These are phyloP conservation scores for Holacanthella duospinosa DNA, from an alignment of 2,888 invertebrate genomes.

Conservation along the genomic window DNA sequence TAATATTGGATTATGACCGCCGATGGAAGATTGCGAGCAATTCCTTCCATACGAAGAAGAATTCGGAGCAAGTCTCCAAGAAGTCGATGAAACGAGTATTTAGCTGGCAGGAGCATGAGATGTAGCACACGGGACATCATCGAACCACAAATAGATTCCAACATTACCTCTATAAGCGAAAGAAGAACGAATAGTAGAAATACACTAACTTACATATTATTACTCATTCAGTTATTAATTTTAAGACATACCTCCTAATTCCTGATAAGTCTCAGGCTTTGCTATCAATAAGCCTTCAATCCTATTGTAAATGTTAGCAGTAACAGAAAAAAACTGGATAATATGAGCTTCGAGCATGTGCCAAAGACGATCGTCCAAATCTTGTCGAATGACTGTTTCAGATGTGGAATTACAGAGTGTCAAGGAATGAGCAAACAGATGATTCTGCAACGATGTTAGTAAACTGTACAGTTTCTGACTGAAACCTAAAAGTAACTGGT, in stretches of 20 bases:
- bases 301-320: constrained; percentile 21
- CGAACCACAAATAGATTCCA: constrained; percentile 49
- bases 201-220: neutral
- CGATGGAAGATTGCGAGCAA: constrained; percentile 27
- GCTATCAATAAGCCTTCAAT: constrained; percentile 17
- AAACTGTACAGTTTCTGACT: constrained; percentile 44
- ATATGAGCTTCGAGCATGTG: constrained; percentile 17
- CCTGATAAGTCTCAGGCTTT: constrained; percentile 16
- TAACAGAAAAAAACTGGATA: constrained; percentile 11
- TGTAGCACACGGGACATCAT: constrained; percentile 51
- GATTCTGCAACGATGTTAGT: constrained; percentile 51
- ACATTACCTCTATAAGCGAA: constrained; percentile 44
- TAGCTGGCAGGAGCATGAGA: constrained; percentile 48
- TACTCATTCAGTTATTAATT: neutral
- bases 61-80: constrained; percentile 41
- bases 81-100: constrained; percentile 26
- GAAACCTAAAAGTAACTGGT: neutral
- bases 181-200: constrained; percentile 2
- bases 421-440: constrained; percentile 47
- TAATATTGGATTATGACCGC: constrained; percentile 26
- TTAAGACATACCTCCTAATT: constrained; percentile 17
- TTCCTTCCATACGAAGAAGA: constrained; percentile 39
- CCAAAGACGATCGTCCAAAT: constrained; percentile 15
- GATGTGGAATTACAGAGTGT: constrained; percentile 20
- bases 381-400: constrained; percentile 10